phyloP scores from a whole-genome alignment of 2,797 vertebrate genomes.

The Rhinella marina region DNA sequence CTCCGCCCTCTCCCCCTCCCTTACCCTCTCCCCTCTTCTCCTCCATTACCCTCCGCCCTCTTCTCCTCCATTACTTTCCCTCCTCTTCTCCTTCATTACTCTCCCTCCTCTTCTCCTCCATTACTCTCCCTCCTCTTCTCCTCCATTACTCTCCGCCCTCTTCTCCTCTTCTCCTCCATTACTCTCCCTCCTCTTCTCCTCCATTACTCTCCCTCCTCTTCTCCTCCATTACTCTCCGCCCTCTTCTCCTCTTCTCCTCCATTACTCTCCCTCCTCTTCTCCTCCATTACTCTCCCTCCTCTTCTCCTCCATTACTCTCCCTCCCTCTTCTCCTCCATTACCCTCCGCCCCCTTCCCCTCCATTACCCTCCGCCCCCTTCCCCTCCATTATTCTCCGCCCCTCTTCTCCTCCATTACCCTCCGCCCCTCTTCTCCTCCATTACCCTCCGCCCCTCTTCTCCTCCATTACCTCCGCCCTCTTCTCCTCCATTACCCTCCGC shows the following conservation, averaged over 20 bases:
- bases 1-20: too few relatives aligned
- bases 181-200: neutral
- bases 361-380: neutral
- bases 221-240: too few relatives aligned
- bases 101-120: neutral
- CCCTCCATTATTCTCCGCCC: too few relatives aligned
- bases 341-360: neutral
- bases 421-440: too few relatives aligned
- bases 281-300: slow-evolving; percentile 46
- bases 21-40: neutral
- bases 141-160: too few relatives aligned
- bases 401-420: neutral
- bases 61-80: neutral
- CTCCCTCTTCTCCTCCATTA: slow-evolving; percentile 28
- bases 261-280: slow-evolving; percentile 41
- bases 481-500: neutral
- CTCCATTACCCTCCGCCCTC: too few relatives aligned
- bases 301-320: slow-evolving; percentile 35
- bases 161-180: neutral
- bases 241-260: neutral
- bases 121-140: neutral
- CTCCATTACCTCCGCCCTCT: neutral
- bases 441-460: too few relatives aligned
- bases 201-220: neutral
- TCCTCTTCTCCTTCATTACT: neutral